phyloP scores from a whole-genome alignment of 1,140 invertebrate species.

The Heliconius eleuchia region DNA sequence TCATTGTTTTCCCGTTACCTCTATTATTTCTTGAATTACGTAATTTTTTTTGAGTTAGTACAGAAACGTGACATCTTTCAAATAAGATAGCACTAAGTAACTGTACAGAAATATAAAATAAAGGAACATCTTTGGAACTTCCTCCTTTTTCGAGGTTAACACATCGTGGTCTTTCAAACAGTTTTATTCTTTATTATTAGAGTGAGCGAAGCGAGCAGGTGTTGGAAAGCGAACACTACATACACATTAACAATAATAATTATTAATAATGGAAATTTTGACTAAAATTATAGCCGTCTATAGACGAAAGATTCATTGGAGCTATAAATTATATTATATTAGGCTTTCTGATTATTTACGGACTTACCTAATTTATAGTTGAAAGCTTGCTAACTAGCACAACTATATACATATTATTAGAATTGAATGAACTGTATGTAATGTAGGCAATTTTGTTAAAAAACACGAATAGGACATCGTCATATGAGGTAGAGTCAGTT shows the following conservation, averaged over 20 bases:
- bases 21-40: too few species aligned
- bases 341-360: constrained; percentile 3
- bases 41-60: too few species aligned
- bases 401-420: neutral
- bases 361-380: neutral
- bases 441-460: neutral
- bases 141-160: too few species aligned
- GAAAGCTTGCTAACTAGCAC: neutral
- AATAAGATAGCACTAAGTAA: too few species aligned
- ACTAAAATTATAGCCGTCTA: neutral
- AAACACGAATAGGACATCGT: neutral
- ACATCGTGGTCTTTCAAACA: too few species aligned
- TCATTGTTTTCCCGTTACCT: too few species aligned
- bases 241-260: neutral
- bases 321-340: neutral
- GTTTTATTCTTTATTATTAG: too few species aligned
- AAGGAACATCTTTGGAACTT: too few species aligned
- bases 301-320: neutral
- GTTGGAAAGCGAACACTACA: neutral
- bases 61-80: too few species aligned
- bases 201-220: too few species aligned
- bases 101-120: too few species aligned
- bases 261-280: neutral
- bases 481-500: too few species aligned
- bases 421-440: neutral